These are phyloP conservation scores for Bombus picipes DNA, from an alignment of 1,140 invertebrate genomes.

Conservation along the genomic window DNA sequence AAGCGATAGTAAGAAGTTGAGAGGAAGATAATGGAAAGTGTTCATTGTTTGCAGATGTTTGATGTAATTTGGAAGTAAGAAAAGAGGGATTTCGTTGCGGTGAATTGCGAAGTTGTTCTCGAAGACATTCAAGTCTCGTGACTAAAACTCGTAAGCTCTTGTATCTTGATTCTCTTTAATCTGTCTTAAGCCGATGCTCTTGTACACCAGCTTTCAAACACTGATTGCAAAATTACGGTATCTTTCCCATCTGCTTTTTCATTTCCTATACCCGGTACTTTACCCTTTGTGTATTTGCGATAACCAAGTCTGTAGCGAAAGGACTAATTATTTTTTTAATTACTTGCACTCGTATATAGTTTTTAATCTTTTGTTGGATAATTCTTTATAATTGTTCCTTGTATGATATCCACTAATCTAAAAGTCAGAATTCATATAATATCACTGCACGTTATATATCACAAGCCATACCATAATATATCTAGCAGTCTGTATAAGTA, in stretches of 20 bases:
- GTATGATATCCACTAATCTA: too few species aligned
- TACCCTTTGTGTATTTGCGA: not conserved
- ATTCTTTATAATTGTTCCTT: too few species aligned
- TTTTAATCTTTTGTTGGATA: too few species aligned
- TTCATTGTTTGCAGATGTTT: not conserved
- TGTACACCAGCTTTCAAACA: not conserved
- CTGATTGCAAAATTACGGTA: not conserved
- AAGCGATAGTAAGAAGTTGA: not conserved
- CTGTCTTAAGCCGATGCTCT: not conserved
- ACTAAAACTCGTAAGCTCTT: conserved; percentile 1
- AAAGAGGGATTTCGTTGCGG: not conserved
- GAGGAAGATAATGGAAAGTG: not conserved
- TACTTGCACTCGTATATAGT: not conserved
- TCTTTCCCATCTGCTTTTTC: not conserved
- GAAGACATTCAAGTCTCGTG: not conserved
- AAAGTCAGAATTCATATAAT: too few species aligned
- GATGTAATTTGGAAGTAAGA: not conserved
- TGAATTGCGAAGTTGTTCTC: not conserved
- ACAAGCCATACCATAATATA: too few species aligned
- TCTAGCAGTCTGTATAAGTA: not conserved
- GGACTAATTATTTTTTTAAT: not conserved
- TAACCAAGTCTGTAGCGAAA: not conserved
- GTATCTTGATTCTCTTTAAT: conserved; percentile 15
- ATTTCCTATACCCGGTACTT: not conserved
- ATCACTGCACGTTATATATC: too few species aligned